Percentiles rank a stretch among this genome's conserved stretches.
Evolutionary conservation across 2,888 invertebrate genomes (phyloP).

Genomic region (Amaurobius ferox): DNA sequence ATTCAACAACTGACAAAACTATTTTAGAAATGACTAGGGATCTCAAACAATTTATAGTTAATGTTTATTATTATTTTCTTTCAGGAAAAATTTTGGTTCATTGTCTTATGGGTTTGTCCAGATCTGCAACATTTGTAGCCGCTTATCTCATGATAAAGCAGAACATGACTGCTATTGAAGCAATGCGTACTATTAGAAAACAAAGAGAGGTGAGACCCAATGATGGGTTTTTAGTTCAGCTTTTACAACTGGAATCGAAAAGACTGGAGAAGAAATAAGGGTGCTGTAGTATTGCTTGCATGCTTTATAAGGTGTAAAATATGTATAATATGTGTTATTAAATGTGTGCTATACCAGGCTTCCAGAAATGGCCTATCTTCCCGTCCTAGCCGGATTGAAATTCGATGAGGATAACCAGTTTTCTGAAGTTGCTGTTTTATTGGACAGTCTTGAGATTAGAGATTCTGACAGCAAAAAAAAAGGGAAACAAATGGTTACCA

Average conservation of each 20-base stretch:
- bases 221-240: conserved; percentile 87
- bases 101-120: conserved; percentile 88
- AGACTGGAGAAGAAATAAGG: conserved; percentile 29
- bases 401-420: too few relatives aligned
- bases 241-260: conserved; percentile 82
- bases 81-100: conserved; percentile 88
- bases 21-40: too few relatives aligned
- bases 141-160: conserved; percentile 89
- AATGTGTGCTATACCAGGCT: too few relatives aligned
- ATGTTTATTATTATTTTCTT: conserved; percentile 11
- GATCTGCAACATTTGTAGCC: conserved; percentile 88
- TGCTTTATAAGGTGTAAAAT: neutral
- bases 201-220: conserved; percentile 87
- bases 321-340: neutral
- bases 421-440: too few relatives aligned
- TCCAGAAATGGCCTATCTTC: too few relatives aligned
- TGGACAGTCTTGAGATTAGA: too few relatives aligned
- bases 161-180: conserved; percentile 85
- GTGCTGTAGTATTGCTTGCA: neutral
- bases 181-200: conserved; percentile 84
- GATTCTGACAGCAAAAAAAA: too few relatives aligned
- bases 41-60: too few relatives aligned
- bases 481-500: too few relatives aligned
- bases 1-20: too few relatives aligned
- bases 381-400: too few relatives aligned